Base-by-base conservation (phyloP, 2,888 invertebrate genomes). In the Diplazon laetatorius region DNA sequence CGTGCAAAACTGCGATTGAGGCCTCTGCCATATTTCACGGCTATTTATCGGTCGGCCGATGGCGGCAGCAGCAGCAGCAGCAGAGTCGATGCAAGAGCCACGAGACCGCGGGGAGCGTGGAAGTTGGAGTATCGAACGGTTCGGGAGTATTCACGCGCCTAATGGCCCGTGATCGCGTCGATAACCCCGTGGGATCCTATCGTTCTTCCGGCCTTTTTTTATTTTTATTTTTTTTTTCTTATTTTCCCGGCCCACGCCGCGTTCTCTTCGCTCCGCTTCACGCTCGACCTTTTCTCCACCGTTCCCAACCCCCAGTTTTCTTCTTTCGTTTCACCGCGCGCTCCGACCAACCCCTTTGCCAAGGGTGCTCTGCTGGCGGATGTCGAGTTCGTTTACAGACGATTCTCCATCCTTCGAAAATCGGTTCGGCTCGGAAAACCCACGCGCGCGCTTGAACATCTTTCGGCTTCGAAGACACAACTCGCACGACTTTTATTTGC, bases 111-210 rank as follows among this genome's bases (percentile, higher is more conserved):
- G 1, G 68, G 30, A 71, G 39, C 39, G 37, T 22, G 55, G 55
- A 18, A 50, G 37, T 25, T 14, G 39, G 70, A 46, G 42, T 46
- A 20, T 48, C 39, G 66, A 74, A 69, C 48, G 66, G 55, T 65
- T 55, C 57, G 76, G 72, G 74, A 76, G 80, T 79, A 80, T 83
- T 83, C 82, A 77, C 82, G 82, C 80, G 83, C 82, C 84, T 85
- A 85, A 85, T 85, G 85, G 83, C 66, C 84, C 82, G 83, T 84
- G 83, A 84, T 85, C 81, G 80, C 82, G 78, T 81, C 85, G 84
- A 84, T 84, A 85, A 82, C 81, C 76, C 76, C 71, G 71, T 75
- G 66, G 78, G 78, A 78, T 78, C 75, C 73, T 68, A 81, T 80
- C 80, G 80, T 76, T 76, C 79, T 75, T 70, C 74, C 76, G 72